A percentile compares a stretch with the other conserved stretches of the same genome.
Conservation (phyloP, 2,113 vertebrate genomes). For the Urocitellus parryii region DNA sequence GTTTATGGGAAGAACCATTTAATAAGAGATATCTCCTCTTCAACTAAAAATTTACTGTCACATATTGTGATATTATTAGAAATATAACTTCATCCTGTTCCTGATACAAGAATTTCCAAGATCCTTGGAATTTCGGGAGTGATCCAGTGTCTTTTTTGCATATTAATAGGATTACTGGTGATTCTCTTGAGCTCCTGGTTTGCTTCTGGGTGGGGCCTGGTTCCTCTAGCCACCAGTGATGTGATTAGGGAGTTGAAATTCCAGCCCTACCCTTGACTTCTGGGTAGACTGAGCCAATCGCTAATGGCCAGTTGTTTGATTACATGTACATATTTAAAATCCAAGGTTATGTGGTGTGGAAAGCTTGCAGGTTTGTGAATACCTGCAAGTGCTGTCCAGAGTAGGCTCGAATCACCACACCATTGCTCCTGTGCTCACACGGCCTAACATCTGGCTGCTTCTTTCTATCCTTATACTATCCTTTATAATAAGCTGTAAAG, state of each 20-base stretch:
- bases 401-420: background rate
- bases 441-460: background rate
- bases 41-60: slow-evolving; percentile 9
- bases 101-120: background rate
- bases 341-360: background rate
- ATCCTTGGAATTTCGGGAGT: background rate
- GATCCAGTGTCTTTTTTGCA: background rate
- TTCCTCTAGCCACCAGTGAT: background rate
- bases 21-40: background rate
- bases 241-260: background rate
- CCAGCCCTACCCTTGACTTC: background rate
- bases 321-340: background rate
- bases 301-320: background rate
- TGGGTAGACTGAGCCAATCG: background rate
- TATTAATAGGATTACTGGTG: background rate
- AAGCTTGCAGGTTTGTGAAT: background rate
- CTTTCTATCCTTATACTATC: background rate
- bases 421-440: background rate
- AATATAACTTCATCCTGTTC: background rate
- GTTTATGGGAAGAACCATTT: slow-evolving; percentile 39
- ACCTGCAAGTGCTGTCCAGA: background rate
- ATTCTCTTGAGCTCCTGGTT: background rate
- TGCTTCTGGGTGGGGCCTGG: background rate
- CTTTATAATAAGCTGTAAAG: background rate
- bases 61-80: background rate